Base-by-base conservation (phyloP, 2,888 invertebrate genomes). In the Malthinus seriepunctatus region DNA sequence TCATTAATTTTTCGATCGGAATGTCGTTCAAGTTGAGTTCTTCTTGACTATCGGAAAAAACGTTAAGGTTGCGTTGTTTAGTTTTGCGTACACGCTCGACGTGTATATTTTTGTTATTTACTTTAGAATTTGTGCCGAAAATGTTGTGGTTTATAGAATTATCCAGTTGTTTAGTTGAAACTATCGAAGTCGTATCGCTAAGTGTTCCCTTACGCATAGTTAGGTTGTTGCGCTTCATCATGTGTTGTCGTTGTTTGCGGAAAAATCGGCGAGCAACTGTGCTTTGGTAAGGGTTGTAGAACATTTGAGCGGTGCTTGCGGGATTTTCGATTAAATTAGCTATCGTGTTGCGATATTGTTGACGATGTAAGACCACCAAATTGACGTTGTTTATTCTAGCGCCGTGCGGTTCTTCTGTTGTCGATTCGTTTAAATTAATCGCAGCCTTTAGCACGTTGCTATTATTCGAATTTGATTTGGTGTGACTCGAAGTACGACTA, bases 231-330 rank as follows among this genome's bases (percentile, higher is more conserved):
- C 88, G 85, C 70, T 88, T 89, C 77, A 81, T 79, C 76, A 81
- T 80, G 49, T 86, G 84, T 65, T 90, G 81, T 44, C 90, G 84
- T 73, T 93, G 93, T 68, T 91, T 92, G 69, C 91, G 91, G 78
- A 96, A 96, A 76, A 95, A 96, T 73, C 93, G 93, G 64, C 93
- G 86, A 0, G 96, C 96, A 0, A 94, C 93, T 34, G 93, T 94
- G 77, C 93, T 95, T 78, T 96, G 96, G 76, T 93, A 91, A 0
- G 95, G 93, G 77, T 96, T 95, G 74, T 95, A 95, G 77, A 95
- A 96, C 72, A 91, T 84, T 62, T 92, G 91, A 0, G 90, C 89
- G 0, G 86, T 87, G 53, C 76, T 79, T 0, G 88, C 87, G 68
- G 87, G 86, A 73, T 78, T 78, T 60, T 79, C 79, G 9, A 78